Percentiles rank a stretch among this genome's conserved stretches.
These are phyloP conservation scores for Cepaea hortensis DNA, from an alignment of 2,888 invertebrate species.

Conservation along the genomic window DNA sequence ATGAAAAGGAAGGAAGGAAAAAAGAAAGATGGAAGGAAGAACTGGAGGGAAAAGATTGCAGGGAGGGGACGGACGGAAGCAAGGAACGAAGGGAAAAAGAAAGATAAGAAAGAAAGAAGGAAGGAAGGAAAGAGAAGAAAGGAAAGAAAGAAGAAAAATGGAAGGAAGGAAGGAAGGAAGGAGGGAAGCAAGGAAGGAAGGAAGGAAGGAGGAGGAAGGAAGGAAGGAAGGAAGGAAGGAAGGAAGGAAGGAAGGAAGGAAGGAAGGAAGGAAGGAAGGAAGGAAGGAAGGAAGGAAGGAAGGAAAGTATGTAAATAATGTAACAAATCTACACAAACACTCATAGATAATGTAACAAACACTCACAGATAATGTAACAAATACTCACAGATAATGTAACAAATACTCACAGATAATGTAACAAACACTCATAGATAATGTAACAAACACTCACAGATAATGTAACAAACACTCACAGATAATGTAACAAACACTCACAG, in stretches of 20 bases:
- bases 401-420: no score
- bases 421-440: no score
- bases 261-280: not conserved
- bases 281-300: not conserved
- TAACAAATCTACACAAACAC: not conserved
- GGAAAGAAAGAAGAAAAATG: not conserved
- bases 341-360: no score
- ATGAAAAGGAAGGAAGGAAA: no score
- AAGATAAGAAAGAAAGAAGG: not conserved
- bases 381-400: no score
- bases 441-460: no score
- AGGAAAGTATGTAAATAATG: not conserved
- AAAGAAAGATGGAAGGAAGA: no score
- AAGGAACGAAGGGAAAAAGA: not conserved
- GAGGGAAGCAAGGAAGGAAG: not conserved
- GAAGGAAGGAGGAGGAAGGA: not conserved
- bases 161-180: not conserved
- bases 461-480: no score
- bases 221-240: not conserved
- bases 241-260: not conserved
- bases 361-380: no score
- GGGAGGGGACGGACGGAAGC: not conserved
- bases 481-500: no score
- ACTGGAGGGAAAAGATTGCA: not conserved
- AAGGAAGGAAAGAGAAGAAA: not conserved